Evolutionary conservation across 2,113 vertebrate genomes (phyloP), one percentile per base, ranked within the genome.

Genomic region (Parotia lawesii): DNA sequence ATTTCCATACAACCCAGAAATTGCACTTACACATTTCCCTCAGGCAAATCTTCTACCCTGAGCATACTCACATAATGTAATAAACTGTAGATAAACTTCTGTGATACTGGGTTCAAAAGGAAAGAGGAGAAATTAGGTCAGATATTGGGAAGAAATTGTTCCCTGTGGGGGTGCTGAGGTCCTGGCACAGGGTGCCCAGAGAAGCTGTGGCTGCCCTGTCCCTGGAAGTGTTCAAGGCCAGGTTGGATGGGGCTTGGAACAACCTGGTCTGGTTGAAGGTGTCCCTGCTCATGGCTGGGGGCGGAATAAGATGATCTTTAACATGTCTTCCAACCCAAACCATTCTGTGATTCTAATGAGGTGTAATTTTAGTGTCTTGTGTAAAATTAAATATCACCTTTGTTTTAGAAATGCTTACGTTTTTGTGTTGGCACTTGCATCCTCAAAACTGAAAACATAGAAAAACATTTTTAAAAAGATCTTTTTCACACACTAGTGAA

Each of bases 131-230:
- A 74, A 67, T 47, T 47, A 89, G 29, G 28, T 45, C 47, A 51
- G 28, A 45, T 60, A 29, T 2, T 15, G 21, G 38, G 61, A 58
- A 40, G 28, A 18, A 60, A 21, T 24, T 44, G 10, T 58, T 45
- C 4, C 0, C 23, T 81, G 37, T 38, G 60, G 29, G 44, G 23
- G 19, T 20, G 10, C 0, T 0, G 4, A 58, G 27, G 18, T 37
- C 7, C 25, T 72, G 31, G 50, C 27, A 65, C 31, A 42, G 50
- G 50, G 0, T 44, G 3, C 10, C 31, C 50, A 57, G 44, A 65
- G 76, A 5, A 44, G 22, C 42, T 64, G 57, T 35, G 66, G 25
- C 9, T 57, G 50, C 6, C 5, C 27, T n/a, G 37, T 33, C 27
- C 37, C 33, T 73, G 67, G 58, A 0, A 66, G 10, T 58, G 44